Conservation (phyloP, 2,113 vertebrate species). For the Phalacrocorax pelagicus region DNA sequence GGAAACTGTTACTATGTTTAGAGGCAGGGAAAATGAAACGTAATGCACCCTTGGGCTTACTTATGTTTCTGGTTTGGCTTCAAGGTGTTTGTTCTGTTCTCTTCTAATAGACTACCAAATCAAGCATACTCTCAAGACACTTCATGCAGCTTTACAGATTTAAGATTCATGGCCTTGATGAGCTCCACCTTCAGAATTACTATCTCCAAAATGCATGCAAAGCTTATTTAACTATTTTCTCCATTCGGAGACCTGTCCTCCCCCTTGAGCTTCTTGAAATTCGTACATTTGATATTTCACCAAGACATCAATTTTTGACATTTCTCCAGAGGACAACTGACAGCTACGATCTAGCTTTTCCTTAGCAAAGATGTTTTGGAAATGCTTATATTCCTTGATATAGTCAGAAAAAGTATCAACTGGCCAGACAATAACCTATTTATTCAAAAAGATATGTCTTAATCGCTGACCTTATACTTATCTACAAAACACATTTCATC, state of each 20-base stretch:
- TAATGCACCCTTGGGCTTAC: neutral
- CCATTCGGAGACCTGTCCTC: neutral
- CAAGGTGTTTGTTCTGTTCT: neutral
- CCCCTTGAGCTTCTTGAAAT: neutral
- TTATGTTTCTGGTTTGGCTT: neutral
- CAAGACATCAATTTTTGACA: neutral
- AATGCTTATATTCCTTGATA: neutral
- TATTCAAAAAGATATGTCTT: neutral
- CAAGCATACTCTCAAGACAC: neutral
- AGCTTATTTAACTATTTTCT: neutral
- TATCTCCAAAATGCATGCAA: neutral
- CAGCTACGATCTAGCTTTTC: neutral
- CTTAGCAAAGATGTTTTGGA: neutral
- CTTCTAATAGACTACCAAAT: neutral
- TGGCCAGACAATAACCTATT: neutral
- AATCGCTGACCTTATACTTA: neutral
- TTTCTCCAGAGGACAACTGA: neutral
- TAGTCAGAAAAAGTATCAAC: neutral
- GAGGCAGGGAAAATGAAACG: neutral
- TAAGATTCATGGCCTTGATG: neutral
- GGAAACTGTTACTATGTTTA: neutral
- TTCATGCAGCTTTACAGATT: neutral
- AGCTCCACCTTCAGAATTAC: neutral
- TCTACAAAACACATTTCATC: neutral
- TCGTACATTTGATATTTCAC: neutral